Evolutionary conservation across 2,888 invertebrate species (phyloP).

Genomic region (Strigamia maritima): DNA sequence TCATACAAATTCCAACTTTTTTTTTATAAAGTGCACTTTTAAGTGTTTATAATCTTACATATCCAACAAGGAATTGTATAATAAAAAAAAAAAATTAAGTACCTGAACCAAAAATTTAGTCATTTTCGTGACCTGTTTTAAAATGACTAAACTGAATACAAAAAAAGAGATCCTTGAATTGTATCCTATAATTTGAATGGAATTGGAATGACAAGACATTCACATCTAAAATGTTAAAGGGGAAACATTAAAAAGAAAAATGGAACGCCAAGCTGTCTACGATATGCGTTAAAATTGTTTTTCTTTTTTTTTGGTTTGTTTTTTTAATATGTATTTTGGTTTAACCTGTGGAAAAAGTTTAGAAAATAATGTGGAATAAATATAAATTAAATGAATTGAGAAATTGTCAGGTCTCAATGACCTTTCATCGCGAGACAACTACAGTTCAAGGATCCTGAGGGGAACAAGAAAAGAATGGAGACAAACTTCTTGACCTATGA

Average conservation of each 20-base stretch:
- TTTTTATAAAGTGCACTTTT: not conserved
- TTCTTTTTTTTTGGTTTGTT: not conserved
- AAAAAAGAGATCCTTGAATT: conserved; percentile 24
- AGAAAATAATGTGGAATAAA: not conserved
- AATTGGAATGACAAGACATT: conserved; percentile 2
- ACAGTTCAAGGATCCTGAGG: conserved; percentile 22
- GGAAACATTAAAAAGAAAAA: not conserved
- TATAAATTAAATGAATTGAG: not conserved
- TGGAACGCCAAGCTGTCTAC: conserved; percentile 24
- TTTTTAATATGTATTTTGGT: not conserved
- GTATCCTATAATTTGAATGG: conserved; percentile 28
- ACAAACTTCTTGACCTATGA: conserved; percentile 26
- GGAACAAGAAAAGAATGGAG: conserved; percentile 28
- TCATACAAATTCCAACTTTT: not conserved
- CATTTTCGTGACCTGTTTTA: conserved; percentile 12
- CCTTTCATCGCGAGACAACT: conserved; percentile 25
- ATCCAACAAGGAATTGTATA: not conserved
- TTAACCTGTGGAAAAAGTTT: not conserved
- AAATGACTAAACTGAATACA: conserved; percentile 5
- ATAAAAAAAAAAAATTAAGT: not conserved
- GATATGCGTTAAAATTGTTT: not conserved
- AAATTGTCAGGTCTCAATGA: conserved; percentile 1
- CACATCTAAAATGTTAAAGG: conserved; percentile 27
- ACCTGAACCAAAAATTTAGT: not conserved
- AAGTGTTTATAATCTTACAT: too few species aligned